Conservation (phyloP, 37 sponge, comb jelly and placozoan species). For the Ianthella basta region DNA sequence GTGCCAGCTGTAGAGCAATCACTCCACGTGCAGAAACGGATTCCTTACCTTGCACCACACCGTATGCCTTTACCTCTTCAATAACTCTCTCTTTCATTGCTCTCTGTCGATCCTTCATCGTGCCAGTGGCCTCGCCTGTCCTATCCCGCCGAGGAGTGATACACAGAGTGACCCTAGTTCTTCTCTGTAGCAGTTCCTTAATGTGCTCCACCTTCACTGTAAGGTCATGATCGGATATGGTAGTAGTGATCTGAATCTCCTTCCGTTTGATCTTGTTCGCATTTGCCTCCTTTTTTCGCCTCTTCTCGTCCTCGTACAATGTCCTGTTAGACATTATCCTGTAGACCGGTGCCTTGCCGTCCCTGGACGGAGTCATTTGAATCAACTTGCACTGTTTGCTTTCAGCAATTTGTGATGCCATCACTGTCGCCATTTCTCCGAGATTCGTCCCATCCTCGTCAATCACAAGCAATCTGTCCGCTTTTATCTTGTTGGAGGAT, state of each 20-base stretch:
- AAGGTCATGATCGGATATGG: conserved; percentile 63
- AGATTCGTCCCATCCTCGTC: conserved; percentile 63
- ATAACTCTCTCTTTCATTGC: no score
- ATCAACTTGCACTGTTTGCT: conserved; percentile 32
- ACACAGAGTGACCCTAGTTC: not conserved
- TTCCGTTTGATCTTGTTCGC: conserved; percentile 34
- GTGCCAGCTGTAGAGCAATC: no score
- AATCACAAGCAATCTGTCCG: conserved; percentile 40
- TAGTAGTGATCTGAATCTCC: conserved; percentile 41
- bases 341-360: conserved; percentile 29
- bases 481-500: conserved; percentile 19
- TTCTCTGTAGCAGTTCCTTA: conserved; percentile 26
- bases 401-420: conserved; percentile 54
- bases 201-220: conserved; percentile 34
- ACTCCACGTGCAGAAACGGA: no score
- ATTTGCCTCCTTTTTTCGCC: conserved; percentile 32
- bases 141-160: not conserved
- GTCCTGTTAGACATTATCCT: conserved; percentile 43
- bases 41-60: no score
- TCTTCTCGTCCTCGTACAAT: conserved; percentile 35
- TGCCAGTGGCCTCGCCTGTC: no score
- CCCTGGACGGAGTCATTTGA: not conserved
- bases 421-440: conserved; percentile 49
- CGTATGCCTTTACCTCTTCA: no score
- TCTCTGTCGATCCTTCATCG: no score